Conservation (phyloP, 2,888 invertebrate genomes). For the Cheilosia variabilis region DNA sequence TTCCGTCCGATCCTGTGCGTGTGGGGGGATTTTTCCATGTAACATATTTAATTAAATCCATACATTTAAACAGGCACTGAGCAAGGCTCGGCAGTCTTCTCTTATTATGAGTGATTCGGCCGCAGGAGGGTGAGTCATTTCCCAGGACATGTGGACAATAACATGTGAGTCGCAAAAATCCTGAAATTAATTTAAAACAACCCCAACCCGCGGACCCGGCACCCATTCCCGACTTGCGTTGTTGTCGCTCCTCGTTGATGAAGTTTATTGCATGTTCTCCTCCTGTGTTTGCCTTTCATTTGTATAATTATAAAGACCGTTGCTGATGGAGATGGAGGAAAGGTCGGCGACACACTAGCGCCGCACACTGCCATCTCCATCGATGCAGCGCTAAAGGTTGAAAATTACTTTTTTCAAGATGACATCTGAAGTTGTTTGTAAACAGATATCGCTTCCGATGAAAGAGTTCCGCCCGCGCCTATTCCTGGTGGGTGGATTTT, state of each 20-base stretch:
- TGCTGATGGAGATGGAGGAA: neutral
- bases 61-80: constrained; percentile 35
- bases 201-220: constrained; percentile 8
- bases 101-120: constrained; percentile 39
- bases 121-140: neutral
- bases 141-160: constrained; percentile 50
- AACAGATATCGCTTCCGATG: constrained; percentile 80
- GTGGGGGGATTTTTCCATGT: constrained; percentile 39
- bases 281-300: constrained; percentile 73
- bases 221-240: constrained; percentile 17
- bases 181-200: constrained; percentile 71
- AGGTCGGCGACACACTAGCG: neutral
- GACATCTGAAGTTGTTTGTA: constrained; percentile 83
- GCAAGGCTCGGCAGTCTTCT: constrained; percentile 15
- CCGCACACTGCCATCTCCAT: constrained; percentile 30
- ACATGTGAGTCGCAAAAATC: constrained; percentile 47
- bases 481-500: constrained; percentile 24
- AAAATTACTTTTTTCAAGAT: constrained; percentile 83
- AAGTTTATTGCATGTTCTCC: constrained; percentile 72
- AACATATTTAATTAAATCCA: constrained; percentile 62
- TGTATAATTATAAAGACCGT: constrained; percentile 67
- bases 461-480: constrained; percentile 63
- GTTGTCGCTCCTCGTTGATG: constrained; percentile 47
- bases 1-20: too few species aligned
- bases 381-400: constrained; percentile 76